These are phyloP conservation scores for Idaea biselata DNA, from an alignment of 2,888 invertebrate genomes.

Conservation along the genomic window DNA sequence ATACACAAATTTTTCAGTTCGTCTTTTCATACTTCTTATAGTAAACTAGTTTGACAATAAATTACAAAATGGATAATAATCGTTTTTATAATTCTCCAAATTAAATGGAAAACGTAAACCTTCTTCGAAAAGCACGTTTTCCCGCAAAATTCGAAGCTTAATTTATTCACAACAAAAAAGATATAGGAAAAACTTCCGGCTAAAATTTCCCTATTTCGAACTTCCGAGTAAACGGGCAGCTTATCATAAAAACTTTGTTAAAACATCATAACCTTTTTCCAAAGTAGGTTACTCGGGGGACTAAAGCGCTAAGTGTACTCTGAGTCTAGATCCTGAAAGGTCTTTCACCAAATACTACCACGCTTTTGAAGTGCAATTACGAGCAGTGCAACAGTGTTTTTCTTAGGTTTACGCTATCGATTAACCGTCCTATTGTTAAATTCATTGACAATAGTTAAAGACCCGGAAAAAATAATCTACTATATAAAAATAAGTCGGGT, in stretches of 20 bases:
- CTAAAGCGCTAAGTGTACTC: background rate
- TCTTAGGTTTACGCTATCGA: no score
- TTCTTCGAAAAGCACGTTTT: background rate
- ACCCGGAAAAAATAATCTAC: no score
- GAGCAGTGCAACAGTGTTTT: background rate
- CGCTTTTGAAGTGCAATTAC: background rate
- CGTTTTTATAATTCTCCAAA: no score
- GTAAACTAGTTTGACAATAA: no score
- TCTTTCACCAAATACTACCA: background rate
- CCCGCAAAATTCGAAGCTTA: background rate
- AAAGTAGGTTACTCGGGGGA: background rate
- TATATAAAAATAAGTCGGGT: no score
- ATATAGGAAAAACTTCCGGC: background rate
- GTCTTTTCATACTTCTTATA: no score
- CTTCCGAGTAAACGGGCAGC: background rate
- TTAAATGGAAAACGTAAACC: background rate
- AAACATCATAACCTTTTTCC: background rate
- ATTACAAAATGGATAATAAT: no score
- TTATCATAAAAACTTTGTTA: conserved; percentile 1
- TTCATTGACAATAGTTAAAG: no score
- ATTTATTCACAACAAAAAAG: conserved; percentile 1
- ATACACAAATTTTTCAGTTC: no score
- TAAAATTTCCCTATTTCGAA: background rate
- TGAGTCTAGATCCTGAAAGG: background rate
- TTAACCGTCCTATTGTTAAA: no score